Base-by-base conservation (phyloP, 2,797 vertebrate species). In the Pachyuromys duprasi region DNA sequence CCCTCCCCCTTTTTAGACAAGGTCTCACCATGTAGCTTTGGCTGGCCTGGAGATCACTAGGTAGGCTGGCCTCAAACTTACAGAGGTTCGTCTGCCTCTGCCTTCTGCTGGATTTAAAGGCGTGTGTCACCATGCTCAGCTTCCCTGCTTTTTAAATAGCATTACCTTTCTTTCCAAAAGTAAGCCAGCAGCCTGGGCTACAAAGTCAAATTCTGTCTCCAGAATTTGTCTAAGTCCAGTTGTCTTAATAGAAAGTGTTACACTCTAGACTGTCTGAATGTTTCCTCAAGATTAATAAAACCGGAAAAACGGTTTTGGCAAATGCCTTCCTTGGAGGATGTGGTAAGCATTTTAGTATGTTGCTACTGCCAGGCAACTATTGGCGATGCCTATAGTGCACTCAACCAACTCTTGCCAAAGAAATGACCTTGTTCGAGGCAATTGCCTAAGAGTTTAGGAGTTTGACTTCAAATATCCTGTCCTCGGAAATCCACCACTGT, bases 231-330 rank as follows among this genome's bases (percentile, higher is more conserved):
- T 39, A 57, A 49, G 14, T 31, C 24, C 24, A 24, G 70, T 65
- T 36, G 49, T 89, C 60, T 83, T 63, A 18, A 24, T 8, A 91
- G 78, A 75, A 24, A 93, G n/a, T 79, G 42, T 65, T 24, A 8
- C 26, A 79, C 62, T 93, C 9, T 81, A 62, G 42, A 86, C 57
- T 78, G 42, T 84, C 57, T 60, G 60, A 82, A 74, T 81, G n/a
- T 87, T 90, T 95, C 65, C 82, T 95, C n/a, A 87, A 95, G 82
- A 81, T 86, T 57, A 86, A 69, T 53, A 82, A 90, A 95, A 79
- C 72, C 80, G 74, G 75, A 91, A 78, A 78, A 67, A 12, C 0
- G 1, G 84, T 86, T 86, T 89, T 93, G 91, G 86, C 69, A 93
- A 95, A 70, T 20, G 36, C 22, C 14, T 33, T 74, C 31, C 28